Evolutionary conservation across 2,888 invertebrate species (phyloP), one percentile per base, ranked within the genome.

Genomic region (Erebia aethiops): DNA sequence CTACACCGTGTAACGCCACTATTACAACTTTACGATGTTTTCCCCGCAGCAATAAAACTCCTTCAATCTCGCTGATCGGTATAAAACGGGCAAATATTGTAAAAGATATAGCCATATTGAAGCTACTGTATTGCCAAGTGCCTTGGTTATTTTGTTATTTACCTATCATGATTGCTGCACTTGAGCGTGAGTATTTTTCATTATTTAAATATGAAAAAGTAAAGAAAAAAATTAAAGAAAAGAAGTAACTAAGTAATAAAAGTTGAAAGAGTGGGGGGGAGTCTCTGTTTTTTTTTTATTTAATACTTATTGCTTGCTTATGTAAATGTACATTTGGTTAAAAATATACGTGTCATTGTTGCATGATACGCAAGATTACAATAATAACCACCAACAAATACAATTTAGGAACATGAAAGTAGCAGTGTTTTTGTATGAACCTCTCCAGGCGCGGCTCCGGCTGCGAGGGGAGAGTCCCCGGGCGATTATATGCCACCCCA

Each of bases 1-100:
- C 79, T 85, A 86, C 85, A 84, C 82, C 85, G 83, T 89, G 89
- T 90, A 87, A 85, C 85, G 82, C 84, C 79, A 75, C 78, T 82
- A 85, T 86, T 88, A 88, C 89, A 87, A 82, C 77, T 79, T 73
- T 80, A 82, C 79, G 79, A 84, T 84, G 82, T 82, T 81, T 70
- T 69, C 61, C 49, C 54, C 49, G 64, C 57, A 16, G 52, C 66
- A 69, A 72, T 71, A 70, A 65, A 67, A 52, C 62, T 16, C 57
- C 51, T 67, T 73, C 67, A 64, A 71, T 69, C 54, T 70, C 46
- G 57, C 54, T 52, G 61, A 54, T 64, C 70, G 14, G 49, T 51
- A 57, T 66, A 60, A 60, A 68, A 58, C 41, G 46, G 41, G 66
- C 54, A 69, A 72, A 69, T 67, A 72, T 72, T 72, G 72, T 64